Evolutionary conservation across 2,888 invertebrate genomes (phyloP), one percentile per base, ranked within the genome.

Genomic region (Germaria angustata): DNA sequence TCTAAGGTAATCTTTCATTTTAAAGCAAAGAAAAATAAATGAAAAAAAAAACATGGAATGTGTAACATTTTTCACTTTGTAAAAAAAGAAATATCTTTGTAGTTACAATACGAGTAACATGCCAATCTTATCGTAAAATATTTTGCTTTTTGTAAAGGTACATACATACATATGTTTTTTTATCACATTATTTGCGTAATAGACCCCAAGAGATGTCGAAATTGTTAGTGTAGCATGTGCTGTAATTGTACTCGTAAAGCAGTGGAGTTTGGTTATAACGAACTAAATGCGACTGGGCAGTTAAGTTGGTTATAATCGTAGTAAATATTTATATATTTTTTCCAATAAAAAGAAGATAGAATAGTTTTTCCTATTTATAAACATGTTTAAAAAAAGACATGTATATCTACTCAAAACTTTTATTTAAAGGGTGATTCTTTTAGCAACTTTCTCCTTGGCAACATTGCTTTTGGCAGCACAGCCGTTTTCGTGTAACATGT

Each of bases 1-100:
- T 79, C 77, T 77, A 77, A 69, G 77, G 77, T 63, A 77, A 77
- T 77, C 65, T 72, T 57, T 71, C 32, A 65, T 57, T 65, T 72
- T 32, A 32, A 41, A 39, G 36, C 24, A 53, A 68, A 66, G n/a
- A 1, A 36, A 53, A 20, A 65, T 7, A 7, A 63, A 41, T 4
- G 1, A 15, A 20, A 63, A 44, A 13, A 49, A 66, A 17, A 73
- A 73, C 24, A 77, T 39, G 7, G 63, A 61, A 53, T 69, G 44
- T 69, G 61, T 53, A 69, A 77, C 59, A 77, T 61, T 61, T 68
- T 59, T 39, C 20, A 36, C 49, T 59, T 66, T 68, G 68, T 53
- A 39, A 66, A 49, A 57, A n/a, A 11, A 55, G n/a, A 36, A 75
- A 17, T 3, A 32, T 28, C 32, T 22, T 9, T 39, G 11, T 46